These are phyloP conservation scores for Schizothorax lantsangensis DNA, from an alignment of 2,797 vertebrate genomes.

Conservation along the genomic window DNA sequence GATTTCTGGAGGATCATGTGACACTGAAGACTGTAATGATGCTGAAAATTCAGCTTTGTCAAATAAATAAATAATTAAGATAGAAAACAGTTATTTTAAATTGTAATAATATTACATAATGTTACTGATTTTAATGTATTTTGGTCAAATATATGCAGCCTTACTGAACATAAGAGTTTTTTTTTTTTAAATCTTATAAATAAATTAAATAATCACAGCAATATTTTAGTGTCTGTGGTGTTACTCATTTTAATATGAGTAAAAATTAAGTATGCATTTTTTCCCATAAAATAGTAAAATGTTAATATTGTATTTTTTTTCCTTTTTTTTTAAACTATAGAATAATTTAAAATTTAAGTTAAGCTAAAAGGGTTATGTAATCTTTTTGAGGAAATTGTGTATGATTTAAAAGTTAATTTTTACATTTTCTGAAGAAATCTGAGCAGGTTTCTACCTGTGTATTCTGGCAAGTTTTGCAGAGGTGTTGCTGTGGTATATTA, in stretches of 20 bases:
- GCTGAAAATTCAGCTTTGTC: background rate
- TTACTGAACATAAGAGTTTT: background rate
- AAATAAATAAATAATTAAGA: background rate
- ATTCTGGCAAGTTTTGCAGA: background rate
- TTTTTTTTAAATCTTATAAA: background rate
- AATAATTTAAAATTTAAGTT: background rate
- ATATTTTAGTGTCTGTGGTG: background rate
- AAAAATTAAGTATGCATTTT: background rate
- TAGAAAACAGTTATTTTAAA: background rate
- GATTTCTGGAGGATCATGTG: background rate
- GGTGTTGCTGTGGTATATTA: background rate
- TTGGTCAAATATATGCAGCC: background rate
- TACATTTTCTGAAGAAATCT: background rate
- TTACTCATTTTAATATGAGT: background rate
- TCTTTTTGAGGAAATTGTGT: background rate
- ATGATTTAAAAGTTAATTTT: background rate
- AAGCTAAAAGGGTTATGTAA: background rate
- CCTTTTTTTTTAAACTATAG: background rate
- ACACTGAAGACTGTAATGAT: background rate
- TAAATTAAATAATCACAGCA: background rate
- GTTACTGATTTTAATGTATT: background rate
- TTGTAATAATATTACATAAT: background rate
- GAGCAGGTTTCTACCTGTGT: background rate
- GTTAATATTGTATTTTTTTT: background rate
- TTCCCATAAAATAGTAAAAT: background rate